Conservation (phyloP, 2,888 invertebrate species). For the Pogonocherus hispidulus region DNA sequence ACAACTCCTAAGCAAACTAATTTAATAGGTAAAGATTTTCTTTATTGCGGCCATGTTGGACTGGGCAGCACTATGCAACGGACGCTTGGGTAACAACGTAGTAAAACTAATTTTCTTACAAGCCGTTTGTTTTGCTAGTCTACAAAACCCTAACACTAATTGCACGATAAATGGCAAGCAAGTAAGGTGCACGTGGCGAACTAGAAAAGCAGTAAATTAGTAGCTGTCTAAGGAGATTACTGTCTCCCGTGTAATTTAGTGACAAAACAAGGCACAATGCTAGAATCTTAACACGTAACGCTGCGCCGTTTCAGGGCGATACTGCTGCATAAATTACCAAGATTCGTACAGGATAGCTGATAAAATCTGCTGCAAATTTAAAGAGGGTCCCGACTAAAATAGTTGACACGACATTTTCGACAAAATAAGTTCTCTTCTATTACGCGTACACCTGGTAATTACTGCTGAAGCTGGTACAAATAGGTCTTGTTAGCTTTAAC, state of each 20-base stretch:
- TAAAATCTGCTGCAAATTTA: slow-evolving; percentile 46
- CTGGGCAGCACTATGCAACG: neutral
- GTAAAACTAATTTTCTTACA: slow-evolving; percentile 1
- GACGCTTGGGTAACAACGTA: neutral
- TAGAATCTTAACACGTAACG: slow-evolving; percentile 63
- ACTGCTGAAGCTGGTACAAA: neutral
- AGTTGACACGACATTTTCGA: slow-evolving; percentile 13
- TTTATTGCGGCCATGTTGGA: neutral
- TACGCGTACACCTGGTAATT: neutral
- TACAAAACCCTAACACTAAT: slow-evolving; percentile 40
- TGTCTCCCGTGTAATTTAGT: slow-evolving; percentile 64
- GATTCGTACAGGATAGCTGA: slow-evolving; percentile 48
- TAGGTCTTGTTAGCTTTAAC: too few relatives aligned
- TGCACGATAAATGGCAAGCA: slow-evolving; percentile 54
- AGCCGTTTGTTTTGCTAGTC: slow-evolving; percentile 20
- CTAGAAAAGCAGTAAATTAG: slow-evolving; percentile 60
- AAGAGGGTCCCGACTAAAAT: slow-evolving; percentile 16
- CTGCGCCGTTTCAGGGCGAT: slow-evolving; percentile 49
- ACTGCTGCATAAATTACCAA: slow-evolving; percentile 55
- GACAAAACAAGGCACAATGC: slow-evolving; percentile 64
- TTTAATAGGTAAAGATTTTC: neutral
- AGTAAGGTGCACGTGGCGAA: slow-evolving; percentile 53
- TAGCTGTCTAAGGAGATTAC: slow-evolving; percentile 64
- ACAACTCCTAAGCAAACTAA: neutral
- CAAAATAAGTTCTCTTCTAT: neutral